Evolutionary conservation across 2,888 invertebrate species (phyloP), one percentile per base, ranked within the genome.

Genomic region (Apodemia duryi): DNA sequence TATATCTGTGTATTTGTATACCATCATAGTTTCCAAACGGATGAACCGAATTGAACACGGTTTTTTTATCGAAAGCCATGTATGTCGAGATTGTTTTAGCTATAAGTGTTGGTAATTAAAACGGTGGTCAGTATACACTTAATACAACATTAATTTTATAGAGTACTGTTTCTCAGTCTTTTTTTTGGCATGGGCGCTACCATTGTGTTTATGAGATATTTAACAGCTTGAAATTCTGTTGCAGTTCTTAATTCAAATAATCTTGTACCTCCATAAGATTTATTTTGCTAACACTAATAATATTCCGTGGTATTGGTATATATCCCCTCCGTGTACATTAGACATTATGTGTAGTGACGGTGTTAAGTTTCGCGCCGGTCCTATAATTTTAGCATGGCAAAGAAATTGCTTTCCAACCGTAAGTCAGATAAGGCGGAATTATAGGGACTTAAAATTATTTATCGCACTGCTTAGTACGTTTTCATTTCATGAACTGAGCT

Each of bases 341-440:
- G 65, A 70, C 73, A 73, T 74, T 72, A 74, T 67, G 68, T 68
- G 68, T 64, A 62, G 61, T 66, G 64, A 61, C 63, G 74, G 80
- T 78, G 78, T 82, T 75, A 75, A 68, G 79, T 82, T 82, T 76
- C 79, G 71, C 77, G 71, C 75, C 66, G 70, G 72, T 78, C 74
- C 77, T 78, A 79, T 83, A 84, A 83, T 81, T 84, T 80, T 71
- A 75, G 78, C 69, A 72, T 69, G 71, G 77, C 74, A 81, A 83
- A 84, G 83, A 83, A 84, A 83, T 83, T 79, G 76, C 83, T 70
- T 77, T 75, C 74, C 72, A 75, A 69, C 75, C 64, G 68, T 70
- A 66, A 68, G 73, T 70, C 70, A 76, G 82, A 82, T 82, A 83
- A 80, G 78, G 75, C 62, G 75, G 73, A 82, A 82, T 82, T 83